A percentile compares a stretch with the other conserved stretches of the same genome.
Evolutionary conservation across 1,140 invertebrate species (phyloP).

Genomic region (Aricia agestis): DNA sequence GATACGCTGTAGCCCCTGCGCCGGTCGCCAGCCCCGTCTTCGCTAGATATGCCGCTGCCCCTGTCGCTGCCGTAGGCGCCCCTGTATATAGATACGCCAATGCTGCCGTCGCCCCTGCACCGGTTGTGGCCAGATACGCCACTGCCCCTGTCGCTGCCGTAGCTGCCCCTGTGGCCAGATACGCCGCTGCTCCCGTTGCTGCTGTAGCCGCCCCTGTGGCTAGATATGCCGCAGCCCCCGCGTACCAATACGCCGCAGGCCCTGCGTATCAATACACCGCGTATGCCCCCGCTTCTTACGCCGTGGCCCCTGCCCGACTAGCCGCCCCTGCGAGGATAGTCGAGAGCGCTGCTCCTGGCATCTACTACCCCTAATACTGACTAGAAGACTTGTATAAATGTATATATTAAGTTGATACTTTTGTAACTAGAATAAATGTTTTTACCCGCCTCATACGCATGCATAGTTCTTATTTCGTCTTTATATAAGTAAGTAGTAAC

Average conservation of each 20-base stretch:
- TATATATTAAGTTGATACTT: neutral
- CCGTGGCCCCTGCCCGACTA: constrained; percentile 28
- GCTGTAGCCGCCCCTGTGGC: constrained; percentile 24
- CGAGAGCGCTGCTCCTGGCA: neutral
- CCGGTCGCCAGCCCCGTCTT: constrained; percentile 28
- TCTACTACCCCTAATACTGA: constrained; percentile 4
- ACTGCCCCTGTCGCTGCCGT: constrained; percentile 26
- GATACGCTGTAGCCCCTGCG: constrained; percentile 8
- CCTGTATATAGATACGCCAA: constrained; percentile 35
- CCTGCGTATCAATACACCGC: constrained; percentile 6
- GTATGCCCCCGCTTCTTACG: constrained; percentile 9
- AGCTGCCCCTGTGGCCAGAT: constrained; percentile 19
- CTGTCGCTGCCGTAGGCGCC: constrained; percentile 27
- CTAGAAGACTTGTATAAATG: neutral
- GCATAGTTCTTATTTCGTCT: neutral
- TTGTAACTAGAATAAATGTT: constrained; percentile 10
- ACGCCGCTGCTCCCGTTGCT: constrained; percentile 25
- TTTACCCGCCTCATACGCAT: neutral
- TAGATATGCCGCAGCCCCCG: constrained; percentile 22
- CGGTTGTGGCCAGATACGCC: constrained; percentile 23
- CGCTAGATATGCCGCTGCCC: constrained; percentile 32
- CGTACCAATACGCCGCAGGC: constrained; percentile 24
- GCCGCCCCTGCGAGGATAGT: constrained; percentile 26
- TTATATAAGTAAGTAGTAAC: neutral
- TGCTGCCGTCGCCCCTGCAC: constrained; percentile 27